phyloP scores from a whole-genome alignment of 37 sponge, comb jelly and placozoan species.

The Agelas oroides region DNA sequence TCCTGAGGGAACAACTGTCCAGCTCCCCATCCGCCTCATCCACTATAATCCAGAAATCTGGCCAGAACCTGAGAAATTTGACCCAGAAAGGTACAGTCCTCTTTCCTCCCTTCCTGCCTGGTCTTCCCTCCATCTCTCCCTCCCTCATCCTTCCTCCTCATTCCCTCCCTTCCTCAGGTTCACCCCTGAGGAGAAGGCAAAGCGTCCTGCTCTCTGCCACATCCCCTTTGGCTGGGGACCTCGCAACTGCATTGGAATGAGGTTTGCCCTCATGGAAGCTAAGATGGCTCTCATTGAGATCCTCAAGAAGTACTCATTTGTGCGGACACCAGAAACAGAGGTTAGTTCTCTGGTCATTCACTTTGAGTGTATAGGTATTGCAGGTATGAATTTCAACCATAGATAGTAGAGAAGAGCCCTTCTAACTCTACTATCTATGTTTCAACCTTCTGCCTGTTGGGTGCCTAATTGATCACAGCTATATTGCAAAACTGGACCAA shows the following conservation, averaged over 20 bases:
- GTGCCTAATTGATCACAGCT: too few species aligned
- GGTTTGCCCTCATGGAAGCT: slow-evolving; percentile 80
- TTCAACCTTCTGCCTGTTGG: too few species aligned
- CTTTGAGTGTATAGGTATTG: too few species aligned
- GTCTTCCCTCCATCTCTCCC: too few species aligned
- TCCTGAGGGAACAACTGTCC: slow-evolving; percentile 38
- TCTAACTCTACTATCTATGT: too few species aligned
- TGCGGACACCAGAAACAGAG: slow-evolving; percentile 48
- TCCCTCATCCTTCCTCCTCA: too few species aligned
- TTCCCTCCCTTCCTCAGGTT: slow-evolving; percentile 46
- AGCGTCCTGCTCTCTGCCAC: slow-evolving; percentile 49
- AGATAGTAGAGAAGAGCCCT: too few species aligned
- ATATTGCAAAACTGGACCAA: too few species aligned
- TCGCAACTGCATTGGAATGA: slow-evolving; percentile 82
- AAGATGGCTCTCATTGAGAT: slow-evolving; percentile 70
- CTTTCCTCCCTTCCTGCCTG: not conserved
- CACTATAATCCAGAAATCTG: slow-evolving; percentile 73
- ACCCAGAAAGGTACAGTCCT: slow-evolving; percentile 59
- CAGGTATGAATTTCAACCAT: too few species aligned
- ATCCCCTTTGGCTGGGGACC: slow-evolving; percentile 87
- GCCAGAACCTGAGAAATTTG: slow-evolving; percentile 74
- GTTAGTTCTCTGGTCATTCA: slow-evolving; percentile 19
- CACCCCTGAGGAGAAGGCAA: slow-evolving; percentile 64
- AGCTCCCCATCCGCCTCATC: slow-evolving; percentile 37
- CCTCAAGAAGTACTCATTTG: slow-evolving; percentile 64